A percentile compares a stretch with the other conserved stretches of the same genome.
These are phyloP conservation scores for Petrocephalus microphthalmus DNA, from an alignment of 2,113 vertebrate genomes.

Conservation along the genomic window DNA sequence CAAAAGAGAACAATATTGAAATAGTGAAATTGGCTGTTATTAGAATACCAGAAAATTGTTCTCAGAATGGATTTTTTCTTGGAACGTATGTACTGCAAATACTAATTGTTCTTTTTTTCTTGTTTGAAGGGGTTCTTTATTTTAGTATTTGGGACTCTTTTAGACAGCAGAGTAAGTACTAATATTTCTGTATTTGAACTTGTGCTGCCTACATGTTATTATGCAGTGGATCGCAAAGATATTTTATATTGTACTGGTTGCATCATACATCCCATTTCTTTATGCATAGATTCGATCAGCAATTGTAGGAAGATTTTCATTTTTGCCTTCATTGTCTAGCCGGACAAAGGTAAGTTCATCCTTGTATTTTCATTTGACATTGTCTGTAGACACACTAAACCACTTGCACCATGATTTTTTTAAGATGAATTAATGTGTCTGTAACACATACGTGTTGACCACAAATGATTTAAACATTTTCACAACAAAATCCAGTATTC, in stretches of 20 bases:
- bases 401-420: too few relatives aligned
- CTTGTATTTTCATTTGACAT: background rate
- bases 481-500: too few relatives aligned
- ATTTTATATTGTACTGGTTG: background rate
- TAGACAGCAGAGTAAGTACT: conserved; percentile 61
- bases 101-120: background rate
- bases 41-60: background rate
- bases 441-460: too few relatives aligned
- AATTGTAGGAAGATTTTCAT: background rate
- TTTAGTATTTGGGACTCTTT: conserved; percentile 47
- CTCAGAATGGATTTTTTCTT: background rate
- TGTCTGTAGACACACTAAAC: too few relatives aligned
- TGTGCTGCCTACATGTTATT: conserved; percentile 16
- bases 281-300: conserved; percentile 11
- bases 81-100: background rate
- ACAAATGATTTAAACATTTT: too few relatives aligned
- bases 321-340: background rate
- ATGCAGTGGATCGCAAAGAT: background rate
- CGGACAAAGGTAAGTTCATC: conserved; percentile 10
- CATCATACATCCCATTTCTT: background rate
- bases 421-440: too few relatives aligned
- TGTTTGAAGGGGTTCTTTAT: conserved; percentile 52
- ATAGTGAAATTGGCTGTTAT: background rate
- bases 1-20: background rate
- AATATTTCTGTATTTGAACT: conserved; percentile 8